Base-by-base conservation (phyloP, 2,797 vertebrate genomes). In the Rhinatrema bivittatum region DNA sequence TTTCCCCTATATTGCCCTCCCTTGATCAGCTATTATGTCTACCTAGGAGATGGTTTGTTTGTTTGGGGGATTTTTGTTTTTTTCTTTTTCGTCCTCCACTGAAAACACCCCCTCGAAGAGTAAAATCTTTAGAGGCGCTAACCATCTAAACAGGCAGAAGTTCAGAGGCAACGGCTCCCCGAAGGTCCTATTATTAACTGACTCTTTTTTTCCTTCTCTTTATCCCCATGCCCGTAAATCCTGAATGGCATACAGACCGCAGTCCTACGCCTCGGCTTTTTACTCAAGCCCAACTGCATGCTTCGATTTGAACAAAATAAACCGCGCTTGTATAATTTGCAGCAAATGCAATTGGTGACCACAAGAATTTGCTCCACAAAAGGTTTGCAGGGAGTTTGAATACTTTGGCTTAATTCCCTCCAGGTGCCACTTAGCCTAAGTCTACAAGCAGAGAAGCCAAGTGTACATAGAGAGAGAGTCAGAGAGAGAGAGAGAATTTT, bases 281-380 rank as follows among this genome's bases (percentile, higher is more conserved):
- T 6, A 23, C 20, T 3, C 43, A 3, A 22, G 34, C 49, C n/a
- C 35, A 3, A 5, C 16, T 4, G 20, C 26, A 3, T 3, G 25
- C 16, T 43, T 34, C 56, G 20, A 1, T 10, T n/a, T 23, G 33
- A 46, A 27, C 15, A 5, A 9, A 36, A 19, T 28, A 16, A 20
- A 2, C 4, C 1, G 26, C 9, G 23, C 54, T 72, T 27, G 33
- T 54, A 53, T 56, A 51, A 69, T 49, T 58, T 50, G 39, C 49
- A 36, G 42, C 52, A 49, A 57, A 62, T 19, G 43, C 32, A 10
- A 35, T 5, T 32, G 46, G 56, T 56, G 69, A 63, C 66, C 60
- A 2, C 58, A 66, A 61, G 53, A 72, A 64, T 60, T 43, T 20
- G 30, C 46, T 32, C 28, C 36, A 53, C 46, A 44, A 48, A 62